Conservation (phyloP, 2,888 invertebrate species). For the Sphaerophoria rueppellii region DNA sequence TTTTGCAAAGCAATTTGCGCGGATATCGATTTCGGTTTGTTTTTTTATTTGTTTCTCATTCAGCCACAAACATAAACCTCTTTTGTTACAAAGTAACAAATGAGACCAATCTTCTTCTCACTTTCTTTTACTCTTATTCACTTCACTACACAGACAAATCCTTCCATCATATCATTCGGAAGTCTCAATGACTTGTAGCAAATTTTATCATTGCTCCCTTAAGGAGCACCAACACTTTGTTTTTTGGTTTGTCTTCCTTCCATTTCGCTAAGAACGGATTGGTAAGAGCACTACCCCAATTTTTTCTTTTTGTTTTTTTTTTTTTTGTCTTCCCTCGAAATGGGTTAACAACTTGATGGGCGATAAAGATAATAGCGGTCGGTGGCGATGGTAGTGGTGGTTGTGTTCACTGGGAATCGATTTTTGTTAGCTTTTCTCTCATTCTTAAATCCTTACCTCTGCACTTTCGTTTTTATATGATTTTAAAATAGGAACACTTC, state of each 20-base stretch:
- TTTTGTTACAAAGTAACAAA: not conserved
- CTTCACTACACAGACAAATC: not conserved
- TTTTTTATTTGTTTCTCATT: conserved; percentile 11
- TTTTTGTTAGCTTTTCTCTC: conserved; percentile 44
- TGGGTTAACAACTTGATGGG: conserved; percentile 32
- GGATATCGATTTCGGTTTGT: conserved; percentile 43
- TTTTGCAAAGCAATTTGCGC: not conserved
- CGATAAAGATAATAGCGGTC: not conserved
- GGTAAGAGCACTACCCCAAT: not conserved
- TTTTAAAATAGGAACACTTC: conserved; percentile 71
- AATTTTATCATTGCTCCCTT: conserved; percentile 34
- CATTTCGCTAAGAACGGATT: conserved; percentile 20
- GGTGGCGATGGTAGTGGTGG: not conserved
- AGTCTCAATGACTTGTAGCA: conserved; percentile 27
- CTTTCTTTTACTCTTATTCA: not conserved
- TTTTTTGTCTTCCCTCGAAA: not conserved
- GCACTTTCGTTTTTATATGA: conserved; percentile 55
- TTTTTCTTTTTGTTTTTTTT: not conserved
- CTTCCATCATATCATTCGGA: conserved; percentile 3
- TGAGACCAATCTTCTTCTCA: conserved; percentile 39
- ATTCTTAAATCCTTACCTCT: conserved; percentile 59
- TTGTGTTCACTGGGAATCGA: conserved; percentile 30
- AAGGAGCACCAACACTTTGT: conserved; percentile 18
- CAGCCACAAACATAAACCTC: not conserved
- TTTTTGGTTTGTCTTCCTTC: conserved; percentile 39